A percentile compares a stretch with the other conserved stretches of the same genome.
Evolutionary conservation across 2,797 vertebrate species (phyloP).

Genomic region (Malacoraja senta): DNA sequence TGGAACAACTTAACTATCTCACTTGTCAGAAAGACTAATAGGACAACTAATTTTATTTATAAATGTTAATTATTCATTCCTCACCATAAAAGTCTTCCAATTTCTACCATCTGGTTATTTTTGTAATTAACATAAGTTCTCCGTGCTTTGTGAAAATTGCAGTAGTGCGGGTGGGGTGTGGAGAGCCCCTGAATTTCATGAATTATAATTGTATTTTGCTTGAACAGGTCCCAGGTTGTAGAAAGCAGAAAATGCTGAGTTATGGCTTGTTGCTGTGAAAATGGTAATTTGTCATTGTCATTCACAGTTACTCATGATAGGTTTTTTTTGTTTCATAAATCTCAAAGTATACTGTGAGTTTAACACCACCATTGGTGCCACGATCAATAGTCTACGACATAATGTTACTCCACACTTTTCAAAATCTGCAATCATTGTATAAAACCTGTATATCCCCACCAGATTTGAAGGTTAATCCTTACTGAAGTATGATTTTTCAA

Average conservation of each 20-base stretch:
- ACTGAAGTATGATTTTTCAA: background rate
- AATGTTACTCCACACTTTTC: background rate
- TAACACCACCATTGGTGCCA: background rate
- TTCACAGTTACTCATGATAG: background rate
- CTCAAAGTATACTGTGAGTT: background rate
- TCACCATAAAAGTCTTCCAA: conserved; percentile 19
- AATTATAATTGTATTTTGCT: conserved; percentile 26
- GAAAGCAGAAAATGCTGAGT: background rate
- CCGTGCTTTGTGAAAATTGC: background rate
- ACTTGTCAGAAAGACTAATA: background rate
- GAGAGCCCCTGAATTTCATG: background rate
- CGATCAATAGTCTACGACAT: background rate
- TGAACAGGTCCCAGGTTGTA: background rate
- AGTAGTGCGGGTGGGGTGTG: background rate
- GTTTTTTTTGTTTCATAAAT: background rate
- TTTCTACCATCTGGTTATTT: conserved; percentile 27
- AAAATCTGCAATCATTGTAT: background rate
- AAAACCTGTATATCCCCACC: background rate
- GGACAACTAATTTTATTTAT: conserved; percentile 35
- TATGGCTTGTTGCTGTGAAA: background rate
- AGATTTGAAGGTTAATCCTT: background rate
- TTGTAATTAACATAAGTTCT: background rate
- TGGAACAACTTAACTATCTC: conserved; percentile 32
- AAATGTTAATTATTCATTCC: conserved; percentile 33
- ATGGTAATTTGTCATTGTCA: background rate